Conservation (phyloP, 2,113 vertebrate genomes). For the Dicrurus megarhynchus region DNA sequence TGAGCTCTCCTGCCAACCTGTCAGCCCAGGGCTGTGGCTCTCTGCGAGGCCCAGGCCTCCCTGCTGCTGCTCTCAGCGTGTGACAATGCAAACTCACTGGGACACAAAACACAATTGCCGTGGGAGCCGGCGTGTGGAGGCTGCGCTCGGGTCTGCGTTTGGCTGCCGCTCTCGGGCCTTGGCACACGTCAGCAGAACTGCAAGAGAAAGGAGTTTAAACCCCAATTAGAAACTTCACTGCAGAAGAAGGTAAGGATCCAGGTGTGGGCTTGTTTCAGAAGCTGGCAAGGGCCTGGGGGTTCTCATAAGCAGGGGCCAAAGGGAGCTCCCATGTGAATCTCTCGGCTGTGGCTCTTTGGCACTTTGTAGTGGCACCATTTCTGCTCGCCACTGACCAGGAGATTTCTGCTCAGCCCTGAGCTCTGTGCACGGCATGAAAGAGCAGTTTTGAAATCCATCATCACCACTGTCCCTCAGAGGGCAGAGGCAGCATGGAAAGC, state of each 20-base stretch:
- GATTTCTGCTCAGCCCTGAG: background rate
- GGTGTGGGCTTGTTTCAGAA: background rate
- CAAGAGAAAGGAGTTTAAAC: slow-evolving; percentile 41
- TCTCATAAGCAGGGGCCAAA: background rate
- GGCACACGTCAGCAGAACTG: slow-evolving; percentile 68
- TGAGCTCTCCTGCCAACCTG: slow-evolving; percentile 25
- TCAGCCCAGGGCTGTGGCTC: background rate
- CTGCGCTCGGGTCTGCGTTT: background rate
- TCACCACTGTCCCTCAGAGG: background rate
- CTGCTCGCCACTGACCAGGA: background rate
- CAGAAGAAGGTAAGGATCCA: background rate
- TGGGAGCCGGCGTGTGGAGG: background rate
- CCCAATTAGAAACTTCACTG: background rate
- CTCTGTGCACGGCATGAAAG: background rate
- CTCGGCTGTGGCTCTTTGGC: background rate
- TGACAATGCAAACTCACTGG: slow-evolving; percentile 58
- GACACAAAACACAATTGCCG: slow-evolving; percentile 53
- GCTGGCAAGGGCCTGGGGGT: background rate
- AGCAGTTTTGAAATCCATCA: background rate
- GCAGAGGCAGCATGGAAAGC: background rate
- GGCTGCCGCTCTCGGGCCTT: background rate
- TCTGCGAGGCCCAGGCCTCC: background rate
- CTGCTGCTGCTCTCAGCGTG: background rate
- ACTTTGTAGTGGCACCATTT: background rate
- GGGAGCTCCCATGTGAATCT: background rate